phyloP scores from a whole-genome alignment of 2,113 vertebrate species.

The Seriola dumerili region DNA sequence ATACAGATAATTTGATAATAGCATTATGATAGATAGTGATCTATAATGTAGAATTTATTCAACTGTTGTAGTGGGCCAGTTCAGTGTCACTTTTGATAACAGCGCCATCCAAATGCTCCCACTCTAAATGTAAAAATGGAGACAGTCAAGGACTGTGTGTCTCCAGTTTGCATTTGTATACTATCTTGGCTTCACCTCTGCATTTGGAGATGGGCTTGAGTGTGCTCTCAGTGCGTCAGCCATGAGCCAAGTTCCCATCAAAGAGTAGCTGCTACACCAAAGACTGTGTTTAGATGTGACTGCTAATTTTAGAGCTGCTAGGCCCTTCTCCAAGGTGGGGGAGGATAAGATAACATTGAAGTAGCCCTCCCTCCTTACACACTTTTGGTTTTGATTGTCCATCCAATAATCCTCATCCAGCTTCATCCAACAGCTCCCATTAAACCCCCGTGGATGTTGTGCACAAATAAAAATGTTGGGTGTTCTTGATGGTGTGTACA shows the following conservation, averaged over 20 bases:
- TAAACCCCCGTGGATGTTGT: conserved; percentile 21
- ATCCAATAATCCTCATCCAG: conserved; percentile 38
- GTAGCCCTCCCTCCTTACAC: conserved; percentile 48
- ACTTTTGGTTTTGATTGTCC: conserved; percentile 63
- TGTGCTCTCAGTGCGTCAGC: conserved; percentile 58
- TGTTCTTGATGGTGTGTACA: conserved; percentile 4
- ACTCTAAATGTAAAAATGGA: conserved; percentile 22
- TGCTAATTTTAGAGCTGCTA: conserved; percentile 79
- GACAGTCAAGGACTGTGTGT: conserved; percentile 23
- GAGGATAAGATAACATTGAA: conserved; percentile 79
- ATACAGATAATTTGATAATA: neutral
- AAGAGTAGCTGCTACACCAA: conserved; percentile 70
- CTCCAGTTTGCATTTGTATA: conserved; percentile 56
- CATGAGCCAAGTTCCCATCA: conserved; percentile 80
- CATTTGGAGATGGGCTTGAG: conserved; percentile 54
- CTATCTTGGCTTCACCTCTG: conserved; percentile 60
- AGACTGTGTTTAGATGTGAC: conserved; percentile 73
- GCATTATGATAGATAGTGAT: neutral
- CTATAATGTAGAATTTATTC: neutral
- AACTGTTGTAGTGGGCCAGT: neutral
- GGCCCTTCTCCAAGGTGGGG: conserved; percentile 73
- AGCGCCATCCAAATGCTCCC: conserved; percentile 1
- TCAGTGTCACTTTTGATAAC: neutral
- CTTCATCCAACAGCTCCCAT: conserved; percentile 5
- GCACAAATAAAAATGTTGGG: conserved; percentile 22